Base-by-base conservation (phyloP, 2,888 invertebrate genomes). In the Neocrepidodera transversa region DNA sequence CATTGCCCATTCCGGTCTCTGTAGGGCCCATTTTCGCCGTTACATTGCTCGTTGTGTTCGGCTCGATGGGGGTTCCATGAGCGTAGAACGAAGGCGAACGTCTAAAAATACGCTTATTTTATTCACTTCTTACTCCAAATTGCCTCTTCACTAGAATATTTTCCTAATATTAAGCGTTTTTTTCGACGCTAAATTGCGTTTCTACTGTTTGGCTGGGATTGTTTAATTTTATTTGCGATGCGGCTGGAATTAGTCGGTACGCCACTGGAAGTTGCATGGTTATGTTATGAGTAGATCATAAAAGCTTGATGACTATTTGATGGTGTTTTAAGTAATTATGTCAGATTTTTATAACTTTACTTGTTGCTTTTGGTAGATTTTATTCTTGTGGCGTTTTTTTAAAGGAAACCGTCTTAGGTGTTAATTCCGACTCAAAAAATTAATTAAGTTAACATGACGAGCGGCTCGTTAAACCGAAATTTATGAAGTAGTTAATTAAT, bases 1-100 rank as follows among this genome's bases (percentile, higher is more conserved):
- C 65, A 77, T 77, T 74, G 77, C 76, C 78, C 77, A 77, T 78
- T 78, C 75, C 76, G 76, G 76, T 75, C 75, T 73, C 74, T 74
- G 68, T 71, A 77, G 74, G 71, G 76, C 76, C 76, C 77, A 75
- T 78, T 78, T 67, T 70, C 68, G 70, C 70, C 73, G 74, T 75
- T 75, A 76, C 76, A 74, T 70, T 73, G 76, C 75, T 78, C 77
- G 76, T 77, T 75, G 74, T 69, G 74, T 74, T 73, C 76, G 69
- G 70, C 69, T 68, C 71, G 70, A 75, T 75, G 75, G 71, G 71
- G 68, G n/a, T 67, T 70, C 70, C 76, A 77, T 70, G 71, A 73
- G 75, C 77, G 76, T 66, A 68, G 71, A 55, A 60, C 62, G 61
- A 57, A 64, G 65, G 66, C 58, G 61, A 60, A 42, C 49, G 56